These are phyloP conservation scores for Pristionchus fissidentatus DNA, from an alignment of 2,888 invertebrate species.

Conservation along the genomic window DNA sequence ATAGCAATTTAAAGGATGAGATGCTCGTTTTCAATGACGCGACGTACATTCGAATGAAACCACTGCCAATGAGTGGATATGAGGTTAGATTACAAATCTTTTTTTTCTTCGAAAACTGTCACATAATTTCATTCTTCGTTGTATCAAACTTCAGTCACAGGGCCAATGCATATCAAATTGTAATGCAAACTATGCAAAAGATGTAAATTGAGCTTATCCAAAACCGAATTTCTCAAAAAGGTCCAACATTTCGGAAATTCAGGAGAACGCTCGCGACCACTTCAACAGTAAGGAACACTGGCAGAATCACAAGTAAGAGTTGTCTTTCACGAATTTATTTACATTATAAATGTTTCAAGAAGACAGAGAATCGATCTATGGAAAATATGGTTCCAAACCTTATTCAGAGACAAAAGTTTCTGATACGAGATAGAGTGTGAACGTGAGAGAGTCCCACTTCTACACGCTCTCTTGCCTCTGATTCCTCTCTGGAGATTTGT, in stretches of 20 bases:
- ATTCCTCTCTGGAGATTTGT: no score
- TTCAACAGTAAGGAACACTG: slow-evolving; percentile 52
- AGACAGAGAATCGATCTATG: no score
- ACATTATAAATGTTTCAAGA: slow-evolving; percentile 46
- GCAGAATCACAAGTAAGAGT: slow-evolving; percentile 51
- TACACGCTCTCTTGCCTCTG: no score
- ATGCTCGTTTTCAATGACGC: slow-evolving; percentile 53
- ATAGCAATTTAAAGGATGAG: slow-evolving; percentile 7
- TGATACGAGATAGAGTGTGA: no score
- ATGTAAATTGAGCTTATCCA: background rate
- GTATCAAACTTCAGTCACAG: no score
- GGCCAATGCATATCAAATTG: no score
- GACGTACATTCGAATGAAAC: slow-evolving; percentile 51
- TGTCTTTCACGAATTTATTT: slow-evolving; percentile 49
- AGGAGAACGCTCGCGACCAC: slow-evolving; percentile 50
- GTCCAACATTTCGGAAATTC: background rate
- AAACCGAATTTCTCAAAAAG: background rate
- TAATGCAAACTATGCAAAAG: no score
- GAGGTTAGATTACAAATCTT: slow-evolving; percentile 38
- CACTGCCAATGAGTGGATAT: slow-evolving; percentile 52
- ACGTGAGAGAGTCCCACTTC: no score
- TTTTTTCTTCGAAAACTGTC: background rate
- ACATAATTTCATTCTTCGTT: background rate
- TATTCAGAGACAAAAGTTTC: no score
- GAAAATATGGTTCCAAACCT: no score